These are phyloP conservation scores for Ptychochromis oligacanthus DNA, from an alignment of 2,113 vertebrate species.

Conservation along the genomic window DNA sequence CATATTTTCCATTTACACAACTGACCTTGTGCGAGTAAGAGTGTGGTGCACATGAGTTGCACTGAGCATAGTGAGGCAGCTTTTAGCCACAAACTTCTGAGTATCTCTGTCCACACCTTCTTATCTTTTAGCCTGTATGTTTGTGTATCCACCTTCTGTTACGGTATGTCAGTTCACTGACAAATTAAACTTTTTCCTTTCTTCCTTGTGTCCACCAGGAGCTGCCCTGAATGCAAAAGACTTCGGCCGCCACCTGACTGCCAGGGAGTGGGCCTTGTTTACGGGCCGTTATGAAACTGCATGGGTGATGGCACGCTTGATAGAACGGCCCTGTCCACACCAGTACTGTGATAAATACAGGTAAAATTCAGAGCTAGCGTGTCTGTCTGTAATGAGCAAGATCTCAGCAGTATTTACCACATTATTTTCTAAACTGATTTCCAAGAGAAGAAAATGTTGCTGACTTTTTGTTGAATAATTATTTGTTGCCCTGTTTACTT, in stretches of 20 bases:
- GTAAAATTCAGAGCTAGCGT: slow-evolving; percentile 24
- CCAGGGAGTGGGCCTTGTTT: slow-evolving; percentile 93
- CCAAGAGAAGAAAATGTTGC: neutral
- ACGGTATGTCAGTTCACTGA: too few relatives aligned
- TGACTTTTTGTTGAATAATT: neutral
- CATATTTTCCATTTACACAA: neutral
- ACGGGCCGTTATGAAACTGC: slow-evolving; percentile 89
- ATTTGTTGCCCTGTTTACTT: neutral
- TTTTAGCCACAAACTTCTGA: neutral
- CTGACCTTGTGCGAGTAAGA: neutral
- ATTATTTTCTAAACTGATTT: neutral
- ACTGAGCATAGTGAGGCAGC: neutral
- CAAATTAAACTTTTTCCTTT: neutral
- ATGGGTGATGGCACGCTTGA: slow-evolving; percentile 85
- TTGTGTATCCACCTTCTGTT: neutral
- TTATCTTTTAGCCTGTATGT: neutral
- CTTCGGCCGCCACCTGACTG: slow-evolving; percentile 84
- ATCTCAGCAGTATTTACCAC: neutral
- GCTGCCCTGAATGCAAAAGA: slow-evolving; percentile 87
- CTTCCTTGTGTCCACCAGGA: slow-evolving; percentile 74
- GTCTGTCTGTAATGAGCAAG: neutral
- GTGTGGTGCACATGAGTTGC: neutral
- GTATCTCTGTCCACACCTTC: neutral
- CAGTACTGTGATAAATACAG: slow-evolving; percentile 86
- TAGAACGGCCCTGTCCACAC: slow-evolving; percentile 85